These are phyloP conservation scores for Phthorimaea operculella DNA, from an alignment of 1,140 invertebrate species.

Conservation along the genomic window DNA sequence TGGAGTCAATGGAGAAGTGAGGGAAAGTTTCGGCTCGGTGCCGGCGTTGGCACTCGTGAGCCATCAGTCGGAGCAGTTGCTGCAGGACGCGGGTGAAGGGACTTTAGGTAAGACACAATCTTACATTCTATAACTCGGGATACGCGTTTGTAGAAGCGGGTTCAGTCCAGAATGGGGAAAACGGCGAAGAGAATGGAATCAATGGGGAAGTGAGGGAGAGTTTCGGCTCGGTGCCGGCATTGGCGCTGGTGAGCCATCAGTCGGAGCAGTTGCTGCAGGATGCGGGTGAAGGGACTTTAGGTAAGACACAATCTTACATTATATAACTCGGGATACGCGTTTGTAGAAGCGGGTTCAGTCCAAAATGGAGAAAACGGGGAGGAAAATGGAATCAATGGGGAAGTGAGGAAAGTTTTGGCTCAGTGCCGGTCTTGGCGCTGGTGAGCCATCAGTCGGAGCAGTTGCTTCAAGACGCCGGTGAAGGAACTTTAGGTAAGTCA, in stretches of 20 bases:
- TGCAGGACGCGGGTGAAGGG: slow-evolving; percentile 75
- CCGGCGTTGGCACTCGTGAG: slow-evolving; percentile 59
- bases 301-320: too few species aligned
- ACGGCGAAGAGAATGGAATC: slow-evolving; percentile 11
- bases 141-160: slow-evolving; percentile 85
- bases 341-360: slow-evolving; percentile 15
- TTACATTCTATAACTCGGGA: too few species aligned
- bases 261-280: slow-evolving; percentile 30
- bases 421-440: slow-evolving; percentile 51
- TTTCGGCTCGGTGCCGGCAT: slow-evolving; percentile 34
- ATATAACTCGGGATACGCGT: too few species aligned
- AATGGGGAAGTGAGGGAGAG: slow-evolving; percentile 5
- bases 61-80: slow-evolving; percentile 42
- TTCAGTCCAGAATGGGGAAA: slow-evolving; percentile 45
- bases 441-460: slow-evolving; percentile 47
- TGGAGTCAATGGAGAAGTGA: too few species aligned
- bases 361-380: slow-evolving; percentile 27
- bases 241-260: slow-evolving; percentile 53
- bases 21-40: slow-evolving; percentile 21
- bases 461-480: too few species aligned
- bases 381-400: too few species aligned
- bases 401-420: slow-evolving; percentile 15
- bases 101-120: too few species aligned
- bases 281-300: too few species aligned
- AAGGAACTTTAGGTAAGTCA: too few species aligned